Conservation (phyloP, 2,113 vertebrate genomes). For the Tor tambroides region DNA sequence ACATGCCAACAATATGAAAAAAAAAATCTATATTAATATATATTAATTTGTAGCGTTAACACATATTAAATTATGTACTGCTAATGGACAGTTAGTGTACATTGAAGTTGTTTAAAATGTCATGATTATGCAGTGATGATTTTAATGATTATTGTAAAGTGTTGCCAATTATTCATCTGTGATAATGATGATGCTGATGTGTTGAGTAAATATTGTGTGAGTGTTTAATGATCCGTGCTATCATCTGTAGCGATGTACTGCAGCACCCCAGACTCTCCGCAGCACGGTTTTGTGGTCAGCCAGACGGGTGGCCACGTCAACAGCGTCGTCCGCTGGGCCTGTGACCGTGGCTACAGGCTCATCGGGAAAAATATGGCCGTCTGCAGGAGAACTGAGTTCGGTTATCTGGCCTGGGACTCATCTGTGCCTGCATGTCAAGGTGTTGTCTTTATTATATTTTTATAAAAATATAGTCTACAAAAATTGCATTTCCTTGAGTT, state of each 20-base stretch:
- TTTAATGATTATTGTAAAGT: background rate
- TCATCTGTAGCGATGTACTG: constrained; percentile 87
- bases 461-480: too few relatives aligned
- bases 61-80: too few relatives aligned
- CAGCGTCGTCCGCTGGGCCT: constrained; percentile 96
- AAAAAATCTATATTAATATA: too few relatives aligned
- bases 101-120: too few relatives aligned
- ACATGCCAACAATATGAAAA: too few relatives aligned
- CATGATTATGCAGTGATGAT: too few relatives aligned
- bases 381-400: constrained; percentile 86
- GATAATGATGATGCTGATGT: too few relatives aligned
- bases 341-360: constrained; percentile 92
- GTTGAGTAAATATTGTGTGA: background rate
- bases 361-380: constrained; percentile 90
- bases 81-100: too few relatives aligned
- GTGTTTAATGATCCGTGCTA: background rate
- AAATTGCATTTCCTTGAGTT: too few relatives aligned
- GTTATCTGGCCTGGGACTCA: constrained; percentile 87
- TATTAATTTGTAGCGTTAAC: too few relatives aligned
- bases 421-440: constrained; percentile 96
- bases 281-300: constrained; percentile 93
- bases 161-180: background rate
- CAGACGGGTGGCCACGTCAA: constrained; percentile 95
- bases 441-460: constrained; percentile 68
- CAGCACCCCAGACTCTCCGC: constrained; percentile 96